A percentile compares a stretch with the other conserved stretches of the same genome.
Evolutionary conservation across 2,113 vertebrate species (phyloP).

Genomic region (Camarhynchus parvulus): DNA sequence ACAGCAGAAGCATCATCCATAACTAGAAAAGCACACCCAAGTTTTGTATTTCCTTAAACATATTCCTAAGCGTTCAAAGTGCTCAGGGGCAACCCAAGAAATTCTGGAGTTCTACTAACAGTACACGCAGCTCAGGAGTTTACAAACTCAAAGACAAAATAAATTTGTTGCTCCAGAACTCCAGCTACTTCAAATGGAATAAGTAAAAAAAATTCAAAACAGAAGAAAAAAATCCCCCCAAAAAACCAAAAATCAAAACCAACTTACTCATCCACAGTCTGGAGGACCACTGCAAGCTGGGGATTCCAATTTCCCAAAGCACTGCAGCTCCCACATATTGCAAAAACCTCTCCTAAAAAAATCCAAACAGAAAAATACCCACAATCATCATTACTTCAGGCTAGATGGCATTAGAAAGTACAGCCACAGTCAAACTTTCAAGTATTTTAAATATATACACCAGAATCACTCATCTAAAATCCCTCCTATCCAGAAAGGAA

Average conservation of each 20-base stretch:
- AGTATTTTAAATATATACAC: not conserved
- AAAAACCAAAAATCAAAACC: not conserved
- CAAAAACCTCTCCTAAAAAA: conserved; percentile 88
- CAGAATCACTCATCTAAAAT: not conserved
- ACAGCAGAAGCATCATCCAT: not conserved
- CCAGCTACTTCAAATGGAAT: not conserved
- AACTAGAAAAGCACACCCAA: not conserved
- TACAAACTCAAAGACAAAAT: not conserved
- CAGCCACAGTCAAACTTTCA: not conserved
- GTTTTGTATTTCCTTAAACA: not conserved
- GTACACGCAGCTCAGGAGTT: not conserved
- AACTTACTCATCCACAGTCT: conserved; percentile 76
- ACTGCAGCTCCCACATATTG: conserved; percentile 89
- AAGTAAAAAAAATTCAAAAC: not conserved
- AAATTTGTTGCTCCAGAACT: not conserved
- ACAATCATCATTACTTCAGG: not conserved
- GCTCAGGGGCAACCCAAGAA: not conserved
- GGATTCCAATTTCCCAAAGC: conserved; percentile 89
- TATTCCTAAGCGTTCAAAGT: not conserved
- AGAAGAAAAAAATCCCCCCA: not conserved
- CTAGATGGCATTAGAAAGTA: not conserved
- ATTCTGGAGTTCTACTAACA: not conserved
- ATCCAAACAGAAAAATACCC: not conserved
- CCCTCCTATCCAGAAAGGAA: not conserved
- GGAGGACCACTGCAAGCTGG: conserved; percentile 82